Evolutionary conservation across 2,113 vertebrate species (phyloP).

Genomic region (Lasiurus cinereus): DNA sequence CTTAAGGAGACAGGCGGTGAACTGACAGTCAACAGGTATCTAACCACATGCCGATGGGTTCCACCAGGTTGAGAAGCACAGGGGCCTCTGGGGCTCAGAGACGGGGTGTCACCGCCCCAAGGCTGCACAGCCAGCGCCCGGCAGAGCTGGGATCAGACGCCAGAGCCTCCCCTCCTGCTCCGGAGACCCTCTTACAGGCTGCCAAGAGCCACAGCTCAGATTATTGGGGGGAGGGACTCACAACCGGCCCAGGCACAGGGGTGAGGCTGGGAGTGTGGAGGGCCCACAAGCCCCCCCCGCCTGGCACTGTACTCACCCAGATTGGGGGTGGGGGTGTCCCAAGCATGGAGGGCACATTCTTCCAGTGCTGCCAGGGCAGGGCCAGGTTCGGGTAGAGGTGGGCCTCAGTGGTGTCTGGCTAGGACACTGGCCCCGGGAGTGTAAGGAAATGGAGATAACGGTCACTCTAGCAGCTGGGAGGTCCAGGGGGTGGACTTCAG

Average conservation of each 20-base stretch:
- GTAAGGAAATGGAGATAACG: not conserved
- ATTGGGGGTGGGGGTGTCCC: not conserved
- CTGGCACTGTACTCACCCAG: not conserved
- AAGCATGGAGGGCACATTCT: accelerated
- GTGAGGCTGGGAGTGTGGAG: not conserved
- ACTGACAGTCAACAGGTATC: not conserved
- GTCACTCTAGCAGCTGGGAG: not conserved
- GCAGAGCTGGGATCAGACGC: not conserved
- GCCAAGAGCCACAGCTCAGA: not conserved
- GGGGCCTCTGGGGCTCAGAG: not conserved
- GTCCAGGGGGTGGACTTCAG: not conserved
- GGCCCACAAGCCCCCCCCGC: too few relatives aligned
- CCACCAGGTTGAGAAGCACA: not conserved
- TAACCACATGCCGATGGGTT: not conserved
- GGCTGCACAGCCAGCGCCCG: not conserved
- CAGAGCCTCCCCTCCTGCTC: too few relatives aligned
- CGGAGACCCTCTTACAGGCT: not conserved
- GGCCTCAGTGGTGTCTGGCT: not conserved
- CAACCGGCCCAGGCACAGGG: not conserved
- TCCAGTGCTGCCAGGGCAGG: not conserved
- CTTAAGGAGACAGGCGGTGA: too few relatives aligned
- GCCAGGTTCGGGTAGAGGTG: not conserved
- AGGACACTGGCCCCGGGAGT: not conserved
- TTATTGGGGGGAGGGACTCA: not conserved
- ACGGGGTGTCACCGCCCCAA: not conserved